Base-by-base conservation (phyloP, 2,797 vertebrate genomes). In the Chrysolophus pictus region DNA sequence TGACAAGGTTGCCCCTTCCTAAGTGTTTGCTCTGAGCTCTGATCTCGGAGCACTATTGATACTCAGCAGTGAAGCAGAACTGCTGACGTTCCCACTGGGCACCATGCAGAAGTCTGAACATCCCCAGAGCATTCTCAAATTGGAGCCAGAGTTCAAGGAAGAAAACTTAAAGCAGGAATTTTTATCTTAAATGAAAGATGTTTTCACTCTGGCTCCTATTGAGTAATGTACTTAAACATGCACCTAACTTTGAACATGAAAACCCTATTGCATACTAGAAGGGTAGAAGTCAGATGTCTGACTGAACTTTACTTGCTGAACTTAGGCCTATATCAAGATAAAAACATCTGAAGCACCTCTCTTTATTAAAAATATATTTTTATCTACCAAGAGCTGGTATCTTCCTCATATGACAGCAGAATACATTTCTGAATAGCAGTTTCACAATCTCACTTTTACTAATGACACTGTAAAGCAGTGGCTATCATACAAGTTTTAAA, bases 1-100 rank as follows among this genome's bases (percentile, higher is more conserved):
- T 95, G 94, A 96, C 96, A 95, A 90, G 94, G 91, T 70, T 95
- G 95, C 83, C 91, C 92, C 84, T 96, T 96, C 82, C 95, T 87
- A 89, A 92, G 79, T 10, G 88, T 58, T 95, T 28, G 0, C 74
- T 93, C 88, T 91, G 88, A 95, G 95, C 92, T 96, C 93, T 95
- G 94, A 92, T 94, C 96, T 92, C 83, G 1, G 4, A 90, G 79
- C 72, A 60, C 92, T 93, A 76, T 91, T 95, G 94, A 95, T 89
- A 95, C 91, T 73, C 14, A 0, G 82, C 94, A 94, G 79, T 49
- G 94, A 88, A 96, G 96, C 89, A 93, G 92, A 96, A 95, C 93
- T 88, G 94, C 91, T 95, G 94, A 95, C 67, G 28, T 68, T 78
- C 84, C 84, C 3, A 28, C 88, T 42, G 87, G 82, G 58, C 79